Evolutionary conservation across 2,888 invertebrate species (phyloP).

Genomic region (Yponomeuta malinellus): DNA sequence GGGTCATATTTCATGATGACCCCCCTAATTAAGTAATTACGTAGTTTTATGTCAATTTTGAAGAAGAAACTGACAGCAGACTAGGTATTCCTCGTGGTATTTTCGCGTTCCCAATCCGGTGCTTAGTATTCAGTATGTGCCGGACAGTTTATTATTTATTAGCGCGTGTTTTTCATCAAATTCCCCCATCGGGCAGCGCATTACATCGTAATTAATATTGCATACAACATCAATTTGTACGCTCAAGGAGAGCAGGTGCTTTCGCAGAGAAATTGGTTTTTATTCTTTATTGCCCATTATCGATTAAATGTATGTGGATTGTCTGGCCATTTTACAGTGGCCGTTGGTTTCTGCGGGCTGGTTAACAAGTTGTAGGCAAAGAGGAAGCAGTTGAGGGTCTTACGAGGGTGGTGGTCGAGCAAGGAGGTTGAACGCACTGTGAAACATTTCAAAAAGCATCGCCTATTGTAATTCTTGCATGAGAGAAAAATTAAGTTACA

Average conservation of each 20-base stretch:
- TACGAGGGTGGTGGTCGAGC: background rate
- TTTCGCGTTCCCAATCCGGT: background rate
- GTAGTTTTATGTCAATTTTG: too few relatives aligned
- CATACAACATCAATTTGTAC: conserved; percentile 20
- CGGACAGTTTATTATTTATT: conserved; percentile 17
- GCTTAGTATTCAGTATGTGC: conserved; percentile 13
- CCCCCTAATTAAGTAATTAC: too few relatives aligned
- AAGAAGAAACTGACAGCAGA: too few relatives aligned
- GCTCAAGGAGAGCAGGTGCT: conserved; percentile 27
- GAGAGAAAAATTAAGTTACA: background rate
- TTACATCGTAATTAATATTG: conserved; percentile 23
- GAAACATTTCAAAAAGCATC: background rate
- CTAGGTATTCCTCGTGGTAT: too few relatives aligned
- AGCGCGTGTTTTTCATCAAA: conserved; percentile 14
- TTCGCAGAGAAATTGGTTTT: conserved; percentile 24
- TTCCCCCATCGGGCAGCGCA: conserved; percentile 11
- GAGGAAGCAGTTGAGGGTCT: background rate
- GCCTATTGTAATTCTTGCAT: conserved; percentile 8
- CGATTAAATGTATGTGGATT: conserved; percentile 6
- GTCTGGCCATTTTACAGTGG: background rate
- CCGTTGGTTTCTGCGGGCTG: background rate
- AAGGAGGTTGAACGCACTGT: background rate
- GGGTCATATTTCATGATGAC: too few relatives aligned
- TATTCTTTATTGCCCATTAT: conserved; percentile 19
- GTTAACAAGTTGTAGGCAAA: background rate